Conservation (phyloP, 2,888 invertebrate genomes). For the Chrysodeixis includens region DNA sequence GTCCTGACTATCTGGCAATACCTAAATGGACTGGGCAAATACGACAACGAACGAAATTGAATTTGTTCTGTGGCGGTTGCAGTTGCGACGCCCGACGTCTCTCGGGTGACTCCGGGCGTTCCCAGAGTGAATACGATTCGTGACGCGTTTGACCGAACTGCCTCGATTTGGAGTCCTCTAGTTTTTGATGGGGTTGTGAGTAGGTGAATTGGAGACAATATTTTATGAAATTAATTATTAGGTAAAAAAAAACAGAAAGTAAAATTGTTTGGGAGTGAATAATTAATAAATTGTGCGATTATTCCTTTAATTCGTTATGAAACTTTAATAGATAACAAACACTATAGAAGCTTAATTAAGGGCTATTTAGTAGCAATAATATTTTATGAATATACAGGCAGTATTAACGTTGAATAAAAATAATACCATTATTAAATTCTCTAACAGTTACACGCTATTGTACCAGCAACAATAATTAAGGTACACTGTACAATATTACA, state of each 20-base stretch:
- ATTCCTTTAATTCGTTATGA: no score
- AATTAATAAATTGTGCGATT: no score
- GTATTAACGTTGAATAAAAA: no score
- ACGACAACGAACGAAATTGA: slow-evolving; percentile 80
- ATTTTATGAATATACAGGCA: no score
- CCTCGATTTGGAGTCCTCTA: slow-evolving; percentile 29
- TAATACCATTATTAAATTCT: slow-evolving; percentile 8
- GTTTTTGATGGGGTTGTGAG: slow-evolving; percentile 17
- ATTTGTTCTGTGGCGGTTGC: slow-evolving; percentile 73
- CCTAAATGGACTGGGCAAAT: slow-evolving; percentile 78
- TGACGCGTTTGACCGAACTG: slow-evolving; percentile 60
- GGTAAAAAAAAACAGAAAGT: no score
- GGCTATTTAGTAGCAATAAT: no score
- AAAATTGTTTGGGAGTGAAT: not conserved
- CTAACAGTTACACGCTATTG: not conserved
- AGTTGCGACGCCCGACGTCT: slow-evolving; percentile 63
- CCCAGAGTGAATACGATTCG: slow-evolving; percentile 56
- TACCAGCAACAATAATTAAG: slow-evolving; percentile 8
- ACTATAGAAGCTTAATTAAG: no score
- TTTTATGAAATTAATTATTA: no score
- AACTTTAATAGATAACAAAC: no score
- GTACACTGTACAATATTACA: slow-evolving; percentile 15
- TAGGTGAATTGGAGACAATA: not conserved
- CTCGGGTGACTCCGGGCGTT: slow-evolving; percentile 65
- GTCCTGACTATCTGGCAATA: slow-evolving; percentile 71